These are phyloP conservation scores for Bombus balteatus DNA, from an alignment of 1,140 invertebrate genomes.

Conservation along the genomic window DNA sequence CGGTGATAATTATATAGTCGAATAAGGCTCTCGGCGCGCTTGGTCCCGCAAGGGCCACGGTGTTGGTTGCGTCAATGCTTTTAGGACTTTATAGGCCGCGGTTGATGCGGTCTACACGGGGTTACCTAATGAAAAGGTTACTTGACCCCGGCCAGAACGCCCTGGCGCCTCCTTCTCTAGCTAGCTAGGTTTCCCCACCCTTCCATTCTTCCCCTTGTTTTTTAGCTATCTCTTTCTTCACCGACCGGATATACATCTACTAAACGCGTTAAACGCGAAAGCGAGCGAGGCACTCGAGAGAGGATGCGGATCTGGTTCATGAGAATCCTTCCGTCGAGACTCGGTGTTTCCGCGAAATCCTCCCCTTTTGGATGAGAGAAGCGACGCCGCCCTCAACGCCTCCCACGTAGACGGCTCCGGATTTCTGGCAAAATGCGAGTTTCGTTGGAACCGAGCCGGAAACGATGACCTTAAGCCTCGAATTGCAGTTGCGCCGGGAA, in stretches of 20 bases:
- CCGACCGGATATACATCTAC: constrained; percentile 29
- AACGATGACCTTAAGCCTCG: constrained; percentile 3
- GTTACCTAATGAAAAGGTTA: constrained; percentile 83
- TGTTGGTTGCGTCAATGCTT: constrained; percentile 77
- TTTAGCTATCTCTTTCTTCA: neutral
- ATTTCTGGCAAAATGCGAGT: constrained; percentile 38
- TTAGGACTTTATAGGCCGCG: constrained; percentile 75
- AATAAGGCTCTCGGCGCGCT: constrained; percentile 28
- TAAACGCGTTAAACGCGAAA: constrained; percentile 21
- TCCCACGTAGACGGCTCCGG: constrained; percentile 59
- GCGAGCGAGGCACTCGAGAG: constrained; percentile 1
- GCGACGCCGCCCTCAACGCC: constrained; percentile 38
- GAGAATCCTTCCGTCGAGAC: constrained; percentile 55
- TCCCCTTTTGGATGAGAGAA: constrained; percentile 46
- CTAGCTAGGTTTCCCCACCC: constrained; percentile 14
- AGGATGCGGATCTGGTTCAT: constrained; percentile 58
- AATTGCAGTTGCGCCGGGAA: neutral
- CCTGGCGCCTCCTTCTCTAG: constrained; percentile 78
- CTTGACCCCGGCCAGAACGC: constrained; percentile 80
- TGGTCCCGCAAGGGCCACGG: constrained; percentile 63
- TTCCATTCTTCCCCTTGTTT: neutral
- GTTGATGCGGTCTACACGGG: constrained; percentile 69
- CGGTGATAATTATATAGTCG: constrained; percentile 75
- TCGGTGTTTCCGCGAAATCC: constrained; percentile 62
- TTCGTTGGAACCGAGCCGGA: constrained; percentile 10